phyloP scores from a whole-genome alignment of 1,140 invertebrate genomes.

The Atopsyche davidsoni region DNA sequence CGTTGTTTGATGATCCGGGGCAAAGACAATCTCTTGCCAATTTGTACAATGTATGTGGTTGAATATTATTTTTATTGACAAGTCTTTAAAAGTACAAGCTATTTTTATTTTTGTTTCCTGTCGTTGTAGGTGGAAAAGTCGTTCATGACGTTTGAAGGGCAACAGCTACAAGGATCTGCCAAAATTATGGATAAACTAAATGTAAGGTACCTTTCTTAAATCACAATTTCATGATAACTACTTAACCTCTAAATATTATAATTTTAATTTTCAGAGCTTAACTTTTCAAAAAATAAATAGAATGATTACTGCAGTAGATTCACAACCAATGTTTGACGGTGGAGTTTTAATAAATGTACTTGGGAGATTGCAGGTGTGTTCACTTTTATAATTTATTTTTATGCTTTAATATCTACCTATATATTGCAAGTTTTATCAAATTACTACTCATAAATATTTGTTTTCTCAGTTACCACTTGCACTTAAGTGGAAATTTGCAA shows the following conservation, averaged over 20 bases:
- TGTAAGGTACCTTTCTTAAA: conserved; percentile 52
- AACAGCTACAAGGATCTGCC: conserved; percentile 81
- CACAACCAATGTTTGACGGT: conserved; percentile 92
- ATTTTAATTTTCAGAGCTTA: conserved; percentile 61
- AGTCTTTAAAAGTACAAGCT: conserved; percentile 14
- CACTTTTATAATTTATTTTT: not conserved
- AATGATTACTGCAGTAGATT: conserved; percentile 87
- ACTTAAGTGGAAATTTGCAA: too few relatives aligned
- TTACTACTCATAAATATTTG: too few relatives aligned
- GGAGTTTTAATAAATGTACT: conserved; percentile 90
- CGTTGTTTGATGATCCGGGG: conserved; percentile 79
- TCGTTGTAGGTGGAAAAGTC: conserved; percentile 74
- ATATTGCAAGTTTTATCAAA: not conserved
- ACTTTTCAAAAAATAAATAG: conserved; percentile 90
- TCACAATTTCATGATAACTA: conserved; percentile 18
- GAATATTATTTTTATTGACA: conserved; percentile 12
- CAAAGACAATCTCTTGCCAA: conserved; percentile 75
- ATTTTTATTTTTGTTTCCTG: conserved; percentile 21
- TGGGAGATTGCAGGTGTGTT: conserved; percentile 82
- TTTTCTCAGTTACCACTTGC: too few relatives aligned
- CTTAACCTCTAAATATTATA: conserved; percentile 27
- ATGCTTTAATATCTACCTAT: not conserved
- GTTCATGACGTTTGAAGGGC: conserved; percentile 93
- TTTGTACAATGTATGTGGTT: conserved; percentile 84
- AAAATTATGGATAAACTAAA: conserved; percentile 94